Conservation (phyloP, 2,797 vertebrate species). For the Chrysocyon brachyurus region DNA sequence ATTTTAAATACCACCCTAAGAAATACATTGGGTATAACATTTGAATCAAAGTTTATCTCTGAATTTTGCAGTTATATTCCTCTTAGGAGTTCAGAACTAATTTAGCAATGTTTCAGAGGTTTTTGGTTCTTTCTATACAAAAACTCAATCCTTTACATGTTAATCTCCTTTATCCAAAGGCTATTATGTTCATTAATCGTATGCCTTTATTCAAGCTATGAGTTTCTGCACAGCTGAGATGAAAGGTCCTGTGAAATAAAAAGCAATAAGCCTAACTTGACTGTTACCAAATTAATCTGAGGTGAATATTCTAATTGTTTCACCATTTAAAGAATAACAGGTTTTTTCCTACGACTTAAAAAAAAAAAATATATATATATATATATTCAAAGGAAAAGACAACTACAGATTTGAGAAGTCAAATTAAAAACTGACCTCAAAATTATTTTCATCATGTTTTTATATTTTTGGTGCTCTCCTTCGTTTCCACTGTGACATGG, state of each 20-base stretch:
- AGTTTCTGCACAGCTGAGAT: constrained; percentile 59
- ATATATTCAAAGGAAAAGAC: neutral
- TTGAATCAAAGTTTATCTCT: neutral
- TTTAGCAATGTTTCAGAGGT: neutral
- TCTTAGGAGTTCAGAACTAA: neutral
- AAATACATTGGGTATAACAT: neutral
- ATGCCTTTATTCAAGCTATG: constrained; percentile 32
- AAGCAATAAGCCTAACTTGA: constrained; percentile 27
- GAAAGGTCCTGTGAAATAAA: constrained; percentile 52
- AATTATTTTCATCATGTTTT: constrained; percentile 42
- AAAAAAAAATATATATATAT: neutral
- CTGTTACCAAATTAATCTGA: constrained; percentile 18
- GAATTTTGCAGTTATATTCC: neutral
- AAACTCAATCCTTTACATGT: neutral
- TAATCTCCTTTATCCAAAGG: neutral
- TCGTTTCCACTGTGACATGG: neutral
- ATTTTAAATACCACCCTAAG: neutral
- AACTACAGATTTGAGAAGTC: constrained; percentile 50
- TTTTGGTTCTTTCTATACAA: neutral
- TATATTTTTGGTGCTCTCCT: neutral
- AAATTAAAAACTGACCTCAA: constrained; percentile 15
- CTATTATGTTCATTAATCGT: constrained; percentile 45
- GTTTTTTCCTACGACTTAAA: constrained; percentile 44
- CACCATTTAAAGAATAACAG: neutral
- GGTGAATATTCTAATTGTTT: neutral